Evolutionary conservation across 2,797 vertebrate genomes (phyloP).

Genomic region (Antrozous pallidus): DNA sequence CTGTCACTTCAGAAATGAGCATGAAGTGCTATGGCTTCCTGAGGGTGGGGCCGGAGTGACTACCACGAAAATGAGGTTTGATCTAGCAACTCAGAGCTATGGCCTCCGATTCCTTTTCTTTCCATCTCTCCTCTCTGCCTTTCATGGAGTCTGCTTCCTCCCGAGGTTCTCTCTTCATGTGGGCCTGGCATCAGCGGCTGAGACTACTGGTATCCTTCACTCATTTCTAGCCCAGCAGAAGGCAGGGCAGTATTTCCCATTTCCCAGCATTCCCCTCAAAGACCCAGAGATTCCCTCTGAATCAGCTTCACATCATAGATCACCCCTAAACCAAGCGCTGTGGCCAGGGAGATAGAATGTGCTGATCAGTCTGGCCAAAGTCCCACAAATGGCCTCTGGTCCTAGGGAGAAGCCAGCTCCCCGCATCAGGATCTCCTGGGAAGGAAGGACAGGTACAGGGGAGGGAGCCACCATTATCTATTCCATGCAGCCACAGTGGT

Average conservation of each 20-base stretch:
- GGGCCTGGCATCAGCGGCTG: background rate
- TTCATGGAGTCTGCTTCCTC: background rate
- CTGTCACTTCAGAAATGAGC: background rate
- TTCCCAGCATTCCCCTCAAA: background rate
- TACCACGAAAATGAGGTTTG: background rate
- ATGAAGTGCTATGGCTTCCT: background rate
- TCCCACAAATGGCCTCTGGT: background rate
- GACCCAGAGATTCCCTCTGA: background rate
- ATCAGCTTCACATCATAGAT: background rate
- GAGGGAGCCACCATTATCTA: background rate
- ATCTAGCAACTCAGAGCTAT: background rate
- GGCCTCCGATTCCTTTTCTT: background rate
- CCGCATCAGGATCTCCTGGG: background rate
- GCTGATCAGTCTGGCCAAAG: background rate
- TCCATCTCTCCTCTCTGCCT: background rate
- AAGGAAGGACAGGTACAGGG: background rate
- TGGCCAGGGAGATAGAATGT: background rate
- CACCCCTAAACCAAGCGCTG: background rate
- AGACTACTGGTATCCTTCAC: background rate
- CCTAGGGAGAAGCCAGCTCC: background rate
- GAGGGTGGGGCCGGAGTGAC: background rate
- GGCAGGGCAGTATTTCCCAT: background rate
- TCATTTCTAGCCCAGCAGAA: background rate
- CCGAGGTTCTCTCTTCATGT: background rate
- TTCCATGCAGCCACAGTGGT: rapidly evolving